These are phyloP conservation scores for Apis dorsata DNA, from an alignment of 1,140 invertebrate genomes.

Conservation along the genomic window DNA sequence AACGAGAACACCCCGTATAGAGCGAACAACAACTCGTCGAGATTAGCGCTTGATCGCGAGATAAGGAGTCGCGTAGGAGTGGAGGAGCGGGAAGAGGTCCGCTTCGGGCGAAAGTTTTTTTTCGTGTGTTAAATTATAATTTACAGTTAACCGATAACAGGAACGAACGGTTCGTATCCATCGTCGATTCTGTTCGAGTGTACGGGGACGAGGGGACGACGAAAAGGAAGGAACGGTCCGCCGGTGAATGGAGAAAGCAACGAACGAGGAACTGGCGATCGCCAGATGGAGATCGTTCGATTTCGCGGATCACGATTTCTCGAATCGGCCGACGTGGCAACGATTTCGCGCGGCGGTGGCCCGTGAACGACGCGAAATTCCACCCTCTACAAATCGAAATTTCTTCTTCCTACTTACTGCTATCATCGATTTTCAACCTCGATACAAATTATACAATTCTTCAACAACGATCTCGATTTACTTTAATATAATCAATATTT, in stretches of 20 bases:
- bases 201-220: not conserved
- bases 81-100: not conserved
- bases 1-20: not conserved
- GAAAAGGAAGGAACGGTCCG: not conserved
- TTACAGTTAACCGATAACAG: conserved; percentile 60
- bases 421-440: too few relatives aligned
- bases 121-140: conserved; percentile 56
- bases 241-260: conserved; percentile 59
- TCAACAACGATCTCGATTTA: too few relatives aligned
- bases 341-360: conserved; percentile 25
- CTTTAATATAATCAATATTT: too few relatives aligned
- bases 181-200: conserved; percentile 5
- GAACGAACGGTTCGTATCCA: not conserved
- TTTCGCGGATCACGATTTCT: conserved; percentile 47
- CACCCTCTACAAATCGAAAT: not conserved
- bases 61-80: conserved; percentile 33
- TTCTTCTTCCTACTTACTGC: too few relatives aligned
- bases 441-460: too few relatives aligned
- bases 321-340: not conserved
- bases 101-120: not conserved
- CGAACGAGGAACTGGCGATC: conserved; percentile 18
- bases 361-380: conserved; percentile 11
- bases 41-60: conserved; percentile 25
- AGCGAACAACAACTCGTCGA: not conserved
- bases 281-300: conserved; percentile 44